A percentile compares a stretch with the other conserved stretches of the same genome.
Evolutionary conservation across 2,888 invertebrate species (phyloP).

Genomic region (Atethmia centrago): DNA sequence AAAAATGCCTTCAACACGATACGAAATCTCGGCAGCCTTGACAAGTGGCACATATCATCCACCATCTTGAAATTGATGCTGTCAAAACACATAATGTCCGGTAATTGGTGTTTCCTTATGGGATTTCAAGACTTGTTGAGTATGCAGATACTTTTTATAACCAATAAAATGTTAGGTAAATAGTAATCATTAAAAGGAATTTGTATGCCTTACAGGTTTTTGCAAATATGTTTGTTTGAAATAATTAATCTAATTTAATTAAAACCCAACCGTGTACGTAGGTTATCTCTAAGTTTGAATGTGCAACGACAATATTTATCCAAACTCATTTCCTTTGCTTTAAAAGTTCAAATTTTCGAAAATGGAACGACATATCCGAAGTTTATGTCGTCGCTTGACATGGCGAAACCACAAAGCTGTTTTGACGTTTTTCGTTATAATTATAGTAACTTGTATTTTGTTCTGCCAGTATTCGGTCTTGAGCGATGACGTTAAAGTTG

Average conservation of each 20-base stretch:
- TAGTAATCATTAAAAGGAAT: conserved; percentile 26
- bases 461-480: not conserved
- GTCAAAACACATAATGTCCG: conserved; percentile 60
- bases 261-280: not conserved
- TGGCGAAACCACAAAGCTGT: not conserved
- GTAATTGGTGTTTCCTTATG: conserved; percentile 57
- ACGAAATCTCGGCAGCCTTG: conserved; percentile 66
- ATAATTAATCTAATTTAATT: not conserved
- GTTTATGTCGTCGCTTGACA: not conserved
- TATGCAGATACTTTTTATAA: conserved; percentile 18
- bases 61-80: conserved; percentile 63
- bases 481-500: not conserved
- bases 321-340: conserved; percentile 33
- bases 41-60: conserved; percentile 65
- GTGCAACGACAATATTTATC: conserved; percentile 16
- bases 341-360: conserved; percentile 18
- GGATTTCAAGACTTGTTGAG: conserved; percentile 38
- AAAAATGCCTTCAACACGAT: conserved; percentile 41
- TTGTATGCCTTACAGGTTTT: conserved; percentile 16
- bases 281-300: conserved; percentile 10
- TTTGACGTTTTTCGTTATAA: not conserved
- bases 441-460: not conserved
- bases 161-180: conserved; percentile 21
- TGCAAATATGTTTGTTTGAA: not conserved
- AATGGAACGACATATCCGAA: conserved; percentile 16